Percentiles rank a stretch among this genome's conserved stretches.
These are phyloP conservation scores for Bombylius discolor DNA, from an alignment of 2,888 invertebrate genomes.

Conservation along the genomic window DNA sequence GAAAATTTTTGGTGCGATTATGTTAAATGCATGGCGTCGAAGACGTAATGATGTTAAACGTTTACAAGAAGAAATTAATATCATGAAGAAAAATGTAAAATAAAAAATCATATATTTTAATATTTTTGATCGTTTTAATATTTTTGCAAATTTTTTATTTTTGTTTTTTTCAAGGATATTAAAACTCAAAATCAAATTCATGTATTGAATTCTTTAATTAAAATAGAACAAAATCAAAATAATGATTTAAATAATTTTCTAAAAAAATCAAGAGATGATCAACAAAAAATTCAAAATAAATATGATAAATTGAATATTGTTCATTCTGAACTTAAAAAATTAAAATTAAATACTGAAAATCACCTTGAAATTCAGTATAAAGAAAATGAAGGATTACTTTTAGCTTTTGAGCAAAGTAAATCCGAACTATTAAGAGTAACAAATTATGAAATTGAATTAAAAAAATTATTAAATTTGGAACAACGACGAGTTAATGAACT, in stretches of 20 bases:
- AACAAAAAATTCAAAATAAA: constrained; percentile 18
- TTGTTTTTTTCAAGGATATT: constrained; percentile 18
- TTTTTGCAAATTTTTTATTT: too few species aligned
- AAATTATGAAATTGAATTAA: neutral
- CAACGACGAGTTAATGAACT: too few species aligned
- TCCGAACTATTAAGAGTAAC: neutral
- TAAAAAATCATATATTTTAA: neutral
- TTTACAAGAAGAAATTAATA: constrained; percentile 18
- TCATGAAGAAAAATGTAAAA: constrained; percentile 21
- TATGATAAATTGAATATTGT: constrained; percentile 20
- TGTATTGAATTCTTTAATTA: constrained; percentile 24
- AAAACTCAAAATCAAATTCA: constrained; percentile 24
- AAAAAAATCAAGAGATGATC: constrained; percentile 17
- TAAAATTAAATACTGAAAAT: constrained; percentile 12
- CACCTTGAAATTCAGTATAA: neutral
- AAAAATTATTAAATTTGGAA: neutral
- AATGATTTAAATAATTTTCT: constrained; percentile 24
- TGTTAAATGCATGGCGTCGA: constrained; percentile 29
- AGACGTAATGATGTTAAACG: constrained; percentile 23
- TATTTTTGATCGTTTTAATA: too few species aligned
- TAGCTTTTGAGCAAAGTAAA: neutral
- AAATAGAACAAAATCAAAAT: constrained; percentile 28
- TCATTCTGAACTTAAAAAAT: constrained; percentile 19
- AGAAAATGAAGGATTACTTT: neutral
- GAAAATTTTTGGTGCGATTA: constrained; percentile 24